A percentile compares a stretch with the other conserved stretches of the same genome.
Conservation (phyloP, 2,113 vertebrate genomes). For the Pseudonaja textilis region DNA sequence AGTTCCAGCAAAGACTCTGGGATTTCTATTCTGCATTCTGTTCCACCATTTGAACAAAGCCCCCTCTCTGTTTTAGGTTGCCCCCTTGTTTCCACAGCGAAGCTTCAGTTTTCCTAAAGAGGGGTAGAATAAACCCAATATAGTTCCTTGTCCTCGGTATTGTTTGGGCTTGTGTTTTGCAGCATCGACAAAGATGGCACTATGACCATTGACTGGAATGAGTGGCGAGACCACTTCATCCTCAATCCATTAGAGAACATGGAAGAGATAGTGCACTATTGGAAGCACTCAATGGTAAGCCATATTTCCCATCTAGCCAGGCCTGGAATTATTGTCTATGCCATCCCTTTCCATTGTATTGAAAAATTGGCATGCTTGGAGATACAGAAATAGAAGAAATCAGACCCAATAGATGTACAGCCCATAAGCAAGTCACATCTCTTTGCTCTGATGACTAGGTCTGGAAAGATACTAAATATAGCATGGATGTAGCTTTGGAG, state of each 20-base stretch:
- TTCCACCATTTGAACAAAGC: neutral
- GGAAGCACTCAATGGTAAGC: constrained; percentile 85
- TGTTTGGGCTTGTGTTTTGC: neutral
- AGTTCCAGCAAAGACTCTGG: neutral
- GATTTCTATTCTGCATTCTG: neutral
- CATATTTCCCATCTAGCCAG: neutral
- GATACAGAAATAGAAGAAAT: neutral
- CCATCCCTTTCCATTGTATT: neutral
- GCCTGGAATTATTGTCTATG: neutral
- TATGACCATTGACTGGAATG: constrained; percentile 88
- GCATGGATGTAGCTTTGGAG: neutral
- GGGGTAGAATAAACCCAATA: neutral
- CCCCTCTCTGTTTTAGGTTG: neutral
- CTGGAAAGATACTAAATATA: neutral
- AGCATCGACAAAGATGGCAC: constrained; percentile 87
- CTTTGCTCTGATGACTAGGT: neutral
- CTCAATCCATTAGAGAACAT: constrained; percentile 84
- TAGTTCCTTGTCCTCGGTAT: neutral
- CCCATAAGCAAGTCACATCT: neutral
- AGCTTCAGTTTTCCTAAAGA: neutral
- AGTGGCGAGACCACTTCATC: constrained; percentile 90
- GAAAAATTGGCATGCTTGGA: too few relatives aligned
- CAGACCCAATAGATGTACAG: neutral
- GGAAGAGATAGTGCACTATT: constrained; percentile 83
- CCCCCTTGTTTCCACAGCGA: neutral